Conservation (phyloP, 2,888 invertebrate species). For the Pediacus dermestoides region DNA sequence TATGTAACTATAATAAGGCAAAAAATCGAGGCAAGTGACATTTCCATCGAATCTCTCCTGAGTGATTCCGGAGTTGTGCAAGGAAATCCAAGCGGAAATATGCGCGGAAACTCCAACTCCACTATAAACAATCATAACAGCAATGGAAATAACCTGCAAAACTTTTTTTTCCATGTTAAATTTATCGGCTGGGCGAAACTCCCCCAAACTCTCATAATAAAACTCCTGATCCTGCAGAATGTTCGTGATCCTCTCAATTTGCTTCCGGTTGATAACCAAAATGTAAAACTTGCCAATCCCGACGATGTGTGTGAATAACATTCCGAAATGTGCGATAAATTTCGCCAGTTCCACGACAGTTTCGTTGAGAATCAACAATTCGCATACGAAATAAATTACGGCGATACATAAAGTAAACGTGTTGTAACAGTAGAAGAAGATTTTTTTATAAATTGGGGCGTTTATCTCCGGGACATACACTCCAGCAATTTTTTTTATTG, state of each 20-base stretch:
- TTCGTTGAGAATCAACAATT: slow-evolving; percentile 11
- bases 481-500: not conserved
- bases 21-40: slow-evolving; percentile 24
- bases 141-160: slow-evolving; percentile 9
- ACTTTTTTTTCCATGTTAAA: slow-evolving; percentile 18
- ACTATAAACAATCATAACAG: slow-evolving; percentile 22
- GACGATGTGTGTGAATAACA: slow-evolving; percentile 28
- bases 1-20: slow-evolving; percentile 27
- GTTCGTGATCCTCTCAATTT: slow-evolving; percentile 13
- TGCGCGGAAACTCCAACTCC: slow-evolving; percentile 29
- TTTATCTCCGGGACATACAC: not conserved
- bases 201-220: slow-evolving; percentile 16
- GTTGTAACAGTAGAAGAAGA: not conserved
- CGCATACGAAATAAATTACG: slow-evolving; percentile 6
- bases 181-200: slow-evolving; percentile 9
- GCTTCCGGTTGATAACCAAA: slow-evolving; percentile 17
- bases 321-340: slow-evolving; percentile 22
- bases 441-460: not conserved
- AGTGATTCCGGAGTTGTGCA: slow-evolving; percentile 16
- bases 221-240: slow-evolving; percentile 17
- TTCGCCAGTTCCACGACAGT: slow-evolving; percentile 10
- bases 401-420: not conserved
- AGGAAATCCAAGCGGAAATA: slow-evolving; percentile 20
- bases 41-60: slow-evolving; percentile 21
- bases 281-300: slow-evolving; percentile 28